These are phyloP conservation scores for Terrapene triunguis DNA, from an alignment of 2,113 vertebrate genomes.

Conservation along the genomic window DNA sequence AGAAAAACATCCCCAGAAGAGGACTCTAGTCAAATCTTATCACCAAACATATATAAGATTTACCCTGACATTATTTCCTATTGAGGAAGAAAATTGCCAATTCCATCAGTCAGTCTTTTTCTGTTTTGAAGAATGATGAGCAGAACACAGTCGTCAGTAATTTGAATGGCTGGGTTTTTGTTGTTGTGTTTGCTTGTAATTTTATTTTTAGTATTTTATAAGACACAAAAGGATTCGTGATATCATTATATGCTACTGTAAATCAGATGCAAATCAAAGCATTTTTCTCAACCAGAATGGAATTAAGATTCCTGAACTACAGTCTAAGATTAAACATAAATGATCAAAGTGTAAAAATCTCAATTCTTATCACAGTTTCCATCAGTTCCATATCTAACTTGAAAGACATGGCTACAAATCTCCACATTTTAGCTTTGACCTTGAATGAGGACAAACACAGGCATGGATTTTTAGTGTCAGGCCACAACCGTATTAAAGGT, in stretches of 20 bases:
- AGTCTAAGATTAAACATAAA: neutral
- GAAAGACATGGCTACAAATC: neutral
- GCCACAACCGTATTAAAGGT: neutral
- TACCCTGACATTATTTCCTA: slow-evolving; percentile 20
- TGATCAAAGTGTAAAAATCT: neutral
- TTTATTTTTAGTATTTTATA: neutral
- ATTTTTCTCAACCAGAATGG: neutral
- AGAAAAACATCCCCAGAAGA: slow-evolving; percentile 54
- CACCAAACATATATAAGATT: neutral
- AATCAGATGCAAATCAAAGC: neutral
- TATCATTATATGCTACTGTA: neutral
- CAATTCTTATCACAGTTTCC: neutral
- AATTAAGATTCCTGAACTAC: neutral
- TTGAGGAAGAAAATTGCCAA: slow-evolving; percentile 30
- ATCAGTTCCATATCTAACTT: neutral
- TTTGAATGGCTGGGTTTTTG: neutral
- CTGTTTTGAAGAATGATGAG: neutral
- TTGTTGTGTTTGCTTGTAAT: neutral
- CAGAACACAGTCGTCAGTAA: neutral
- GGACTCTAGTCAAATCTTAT: slow-evolving; percentile 21
- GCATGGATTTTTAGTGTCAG: neutral
- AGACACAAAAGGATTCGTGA: neutral
- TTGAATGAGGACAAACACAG: neutral
- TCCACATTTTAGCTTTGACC: neutral
- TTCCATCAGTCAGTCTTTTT: neutral